Conservation (phyloP, 2,888 invertebrate genomes). For the Alloscopus bannaensis region DNA sequence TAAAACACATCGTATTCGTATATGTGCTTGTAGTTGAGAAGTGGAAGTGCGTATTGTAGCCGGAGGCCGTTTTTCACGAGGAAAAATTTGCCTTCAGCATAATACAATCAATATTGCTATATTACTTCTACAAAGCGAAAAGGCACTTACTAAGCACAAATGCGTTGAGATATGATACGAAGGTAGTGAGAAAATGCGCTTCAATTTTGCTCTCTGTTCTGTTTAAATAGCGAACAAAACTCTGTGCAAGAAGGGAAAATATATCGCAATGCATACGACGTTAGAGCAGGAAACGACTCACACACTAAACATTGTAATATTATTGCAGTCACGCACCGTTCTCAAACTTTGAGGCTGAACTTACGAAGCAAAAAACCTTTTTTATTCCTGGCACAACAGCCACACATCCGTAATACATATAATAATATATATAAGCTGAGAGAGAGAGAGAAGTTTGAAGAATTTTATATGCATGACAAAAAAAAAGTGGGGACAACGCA, state of each 20-base stretch:
- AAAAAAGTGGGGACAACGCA: neutral
- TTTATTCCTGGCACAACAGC: slow-evolving; percentile 23
- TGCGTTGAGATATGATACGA: too few species aligned
- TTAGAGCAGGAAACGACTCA: slow-evolving; percentile 25
- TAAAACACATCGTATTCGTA: slow-evolving; percentile 25
- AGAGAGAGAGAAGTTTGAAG: too few species aligned
- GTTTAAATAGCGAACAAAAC: too few species aligned
- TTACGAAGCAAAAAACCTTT: slow-evolving; percentile 40
- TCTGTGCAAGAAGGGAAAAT: too few species aligned
- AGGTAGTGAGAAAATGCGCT: too few species aligned
- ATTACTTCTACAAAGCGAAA: slow-evolving; percentile 8
- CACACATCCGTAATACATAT: too few species aligned
- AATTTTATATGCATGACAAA: too few species aligned
- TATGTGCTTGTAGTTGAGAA: too few species aligned
- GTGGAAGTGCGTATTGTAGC: slow-evolving; percentile 56
- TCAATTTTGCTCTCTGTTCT: too few species aligned
- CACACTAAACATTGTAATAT: slow-evolving; percentile 30
- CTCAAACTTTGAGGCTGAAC: slow-evolving; percentile 39
- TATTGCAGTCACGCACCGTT: slow-evolving; percentile 55
- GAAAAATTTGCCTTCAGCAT: slow-evolving; percentile 1
- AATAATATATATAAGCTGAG: too few species aligned
- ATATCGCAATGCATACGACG: neutral
- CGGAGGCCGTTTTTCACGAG: slow-evolving; percentile 21
- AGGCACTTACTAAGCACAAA: slow-evolving; percentile 14
- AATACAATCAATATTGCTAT: slow-evolving; percentile 33